Evolutionary conservation across 2,888 invertebrate genomes (phyloP).

Genomic region (Drosophila fungiperda): DNA sequence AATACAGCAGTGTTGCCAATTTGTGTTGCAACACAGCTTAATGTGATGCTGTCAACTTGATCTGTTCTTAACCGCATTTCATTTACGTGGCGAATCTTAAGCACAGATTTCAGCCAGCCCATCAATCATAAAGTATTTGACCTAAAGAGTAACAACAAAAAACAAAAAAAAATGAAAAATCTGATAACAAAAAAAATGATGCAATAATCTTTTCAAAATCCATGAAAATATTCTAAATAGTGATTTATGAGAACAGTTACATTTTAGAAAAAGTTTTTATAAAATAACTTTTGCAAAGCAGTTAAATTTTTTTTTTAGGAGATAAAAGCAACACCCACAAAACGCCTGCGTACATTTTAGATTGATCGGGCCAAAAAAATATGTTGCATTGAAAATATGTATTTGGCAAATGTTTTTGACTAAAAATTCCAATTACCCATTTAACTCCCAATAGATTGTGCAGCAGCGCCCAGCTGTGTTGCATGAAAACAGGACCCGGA

Average conservation of each 20-base stretch:
- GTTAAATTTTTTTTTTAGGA: neutral
- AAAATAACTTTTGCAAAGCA: neutral
- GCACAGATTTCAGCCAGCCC: neutral
- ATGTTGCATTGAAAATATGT: conserved; percentile 29
- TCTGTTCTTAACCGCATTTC: conserved; percentile 7
- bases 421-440: conserved; percentile 38
- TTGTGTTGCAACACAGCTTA: conserved; percentile 15
- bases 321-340: conserved; percentile 7
- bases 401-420: conserved; percentile 12
- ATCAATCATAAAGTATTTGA: conserved; percentile 3
- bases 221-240: neutral
- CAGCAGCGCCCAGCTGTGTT: conserved; percentile 25
- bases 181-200: neutral
- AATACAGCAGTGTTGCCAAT: conserved; percentile 26
- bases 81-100: neutral
- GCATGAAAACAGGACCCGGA: neutral
- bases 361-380: conserved; percentile 30
- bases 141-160: neutral
- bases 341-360: neutral
- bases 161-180: neutral
- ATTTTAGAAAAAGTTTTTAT: neutral
- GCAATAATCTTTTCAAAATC: neutral
- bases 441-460: conserved; percentile 9
- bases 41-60: conserved; percentile 12
- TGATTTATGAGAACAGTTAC: neutral